These are phyloP conservation scores for Sula dactylatra DNA, from an alignment of 2,113 vertebrate genomes.

Conservation along the genomic window DNA sequence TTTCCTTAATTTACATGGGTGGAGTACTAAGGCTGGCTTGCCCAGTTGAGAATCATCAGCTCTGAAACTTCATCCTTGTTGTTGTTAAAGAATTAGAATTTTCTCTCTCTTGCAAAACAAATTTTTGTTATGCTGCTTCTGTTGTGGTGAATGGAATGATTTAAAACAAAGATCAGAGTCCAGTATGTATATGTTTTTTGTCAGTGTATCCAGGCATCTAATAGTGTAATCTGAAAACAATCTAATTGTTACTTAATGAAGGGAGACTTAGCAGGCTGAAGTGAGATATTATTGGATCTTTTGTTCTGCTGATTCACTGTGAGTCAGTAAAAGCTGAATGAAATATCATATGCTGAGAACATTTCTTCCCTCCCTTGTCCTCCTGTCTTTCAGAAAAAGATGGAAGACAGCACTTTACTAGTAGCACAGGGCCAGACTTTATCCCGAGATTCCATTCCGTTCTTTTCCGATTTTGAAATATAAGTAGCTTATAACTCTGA, in stretches of 20 bases:
- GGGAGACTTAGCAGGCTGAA: neutral
- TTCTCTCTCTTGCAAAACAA: neutral
- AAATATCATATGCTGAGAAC: neutral
- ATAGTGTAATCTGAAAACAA: neutral
- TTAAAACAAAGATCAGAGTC: neutral
- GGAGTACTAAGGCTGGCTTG: neutral
- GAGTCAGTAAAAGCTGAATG: neutral
- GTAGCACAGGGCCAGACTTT: neutral
- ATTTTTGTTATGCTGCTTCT: neutral
- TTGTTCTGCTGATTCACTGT: neutral
- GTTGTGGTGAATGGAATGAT: neutral
- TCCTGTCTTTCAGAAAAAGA: neutral
- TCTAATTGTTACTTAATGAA: neutral
- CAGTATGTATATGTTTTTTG: neutral
- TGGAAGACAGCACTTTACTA: neutral
- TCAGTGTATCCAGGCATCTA: neutral
- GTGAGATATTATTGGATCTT: neutral
- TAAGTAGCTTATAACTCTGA: neutral
- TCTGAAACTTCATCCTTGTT: neutral
- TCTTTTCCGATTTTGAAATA: neutral
- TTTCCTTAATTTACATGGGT: neutral
- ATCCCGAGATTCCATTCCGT: neutral
- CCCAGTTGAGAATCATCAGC: neutral
- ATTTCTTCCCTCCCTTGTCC: neutral
- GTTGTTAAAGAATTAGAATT: neutral